phyloP scores from a whole-genome alignment of 2,797 vertebrate species.

The Serranus cabrilla region DNA sequence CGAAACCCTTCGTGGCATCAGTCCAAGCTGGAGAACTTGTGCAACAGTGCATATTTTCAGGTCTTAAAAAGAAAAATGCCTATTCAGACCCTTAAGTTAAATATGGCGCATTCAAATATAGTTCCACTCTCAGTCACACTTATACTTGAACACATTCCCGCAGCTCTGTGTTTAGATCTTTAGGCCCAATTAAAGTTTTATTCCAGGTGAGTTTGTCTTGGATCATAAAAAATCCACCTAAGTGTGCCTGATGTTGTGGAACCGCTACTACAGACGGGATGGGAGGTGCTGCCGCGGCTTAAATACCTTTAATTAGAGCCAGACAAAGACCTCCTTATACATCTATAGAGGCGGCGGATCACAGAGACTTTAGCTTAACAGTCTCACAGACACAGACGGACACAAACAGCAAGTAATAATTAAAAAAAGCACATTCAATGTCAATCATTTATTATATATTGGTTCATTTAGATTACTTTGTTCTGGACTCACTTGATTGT shows the following conservation, averaged over 20 bases:
- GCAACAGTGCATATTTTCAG: not conserved
- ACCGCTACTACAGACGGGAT: constrained; percentile 31
- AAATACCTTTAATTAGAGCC: constrained; percentile 72
- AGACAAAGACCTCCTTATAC: constrained; percentile 71
- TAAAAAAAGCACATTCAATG: constrained; percentile 14
- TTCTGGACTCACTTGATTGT: constrained; percentile 9
- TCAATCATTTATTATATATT: not conserved
- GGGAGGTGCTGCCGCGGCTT: constrained; percentile 58
- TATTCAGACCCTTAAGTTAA: constrained; percentile 2
- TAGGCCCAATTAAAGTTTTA: constrained; percentile 40
- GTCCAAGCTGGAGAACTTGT: not conserved
- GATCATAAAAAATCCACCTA: constrained; percentile 47
- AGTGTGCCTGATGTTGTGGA: constrained; percentile 48
- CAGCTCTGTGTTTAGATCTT: constrained; percentile 29
- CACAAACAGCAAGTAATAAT: constrained; percentile 22
- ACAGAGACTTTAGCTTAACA: constrained; percentile 42
- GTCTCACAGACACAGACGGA: constrained; percentile 31
- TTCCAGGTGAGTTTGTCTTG: constrained; percentile 53
- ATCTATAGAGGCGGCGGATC: constrained; percentile 50
- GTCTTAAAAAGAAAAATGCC: constrained; percentile 8
- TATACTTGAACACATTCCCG: constrained; percentile 22
- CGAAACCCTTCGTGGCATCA: not conserved
- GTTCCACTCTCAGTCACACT: constrained; percentile 22
- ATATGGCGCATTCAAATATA: constrained; percentile 11
- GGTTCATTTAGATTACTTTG: not conserved